Evolutionary conservation across 2,888 invertebrate species (phyloP).

Genomic region (Agriopis aurantiaria): DNA sequence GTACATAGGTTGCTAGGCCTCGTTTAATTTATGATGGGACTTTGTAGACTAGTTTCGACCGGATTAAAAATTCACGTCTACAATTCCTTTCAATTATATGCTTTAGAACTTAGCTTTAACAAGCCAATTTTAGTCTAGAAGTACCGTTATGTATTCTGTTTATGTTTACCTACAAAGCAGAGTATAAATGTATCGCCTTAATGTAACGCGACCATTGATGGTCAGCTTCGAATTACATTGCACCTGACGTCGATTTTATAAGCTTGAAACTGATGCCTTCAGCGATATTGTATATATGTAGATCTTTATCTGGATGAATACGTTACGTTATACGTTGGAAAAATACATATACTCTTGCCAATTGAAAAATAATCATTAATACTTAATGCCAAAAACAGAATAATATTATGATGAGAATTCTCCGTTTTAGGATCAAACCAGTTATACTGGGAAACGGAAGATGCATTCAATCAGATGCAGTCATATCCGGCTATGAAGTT

Average conservation of each 20-base stretch:
- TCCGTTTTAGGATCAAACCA: conserved; percentile 89
- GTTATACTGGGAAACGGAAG: conserved; percentile 93
- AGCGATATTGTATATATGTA: conserved; percentile 1
- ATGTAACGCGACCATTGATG: conserved; percentile 59
- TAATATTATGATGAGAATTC: background rate
- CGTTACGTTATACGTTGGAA: conserved; percentile 13
- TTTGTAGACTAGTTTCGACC: conserved; percentile 4
- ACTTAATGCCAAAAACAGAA: background rate
- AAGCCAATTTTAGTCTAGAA: background rate
- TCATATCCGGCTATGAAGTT: conserved; percentile 92
- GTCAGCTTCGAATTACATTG: conserved; percentile 58
- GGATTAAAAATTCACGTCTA: conserved; percentile 8
- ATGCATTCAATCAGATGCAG: conserved; percentile 90
- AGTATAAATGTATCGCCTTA: conserved; percentile 43
- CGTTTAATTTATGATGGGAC: conserved; percentile 11
- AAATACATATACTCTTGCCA: conserved; percentile 2
- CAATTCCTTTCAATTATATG: background rate
- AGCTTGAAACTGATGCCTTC: conserved; percentile 5
- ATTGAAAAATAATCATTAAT: background rate
- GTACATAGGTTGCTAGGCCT: conserved; percentile 4
- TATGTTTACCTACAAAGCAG: background rate
- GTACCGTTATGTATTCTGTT: background rate
- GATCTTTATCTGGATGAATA: background rate
- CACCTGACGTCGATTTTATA: conserved; percentile 47
- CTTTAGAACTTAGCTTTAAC: background rate